Base-by-base conservation (phyloP, 2,888 invertebrate genomes). In the Platerodrilus igneus region DNA sequence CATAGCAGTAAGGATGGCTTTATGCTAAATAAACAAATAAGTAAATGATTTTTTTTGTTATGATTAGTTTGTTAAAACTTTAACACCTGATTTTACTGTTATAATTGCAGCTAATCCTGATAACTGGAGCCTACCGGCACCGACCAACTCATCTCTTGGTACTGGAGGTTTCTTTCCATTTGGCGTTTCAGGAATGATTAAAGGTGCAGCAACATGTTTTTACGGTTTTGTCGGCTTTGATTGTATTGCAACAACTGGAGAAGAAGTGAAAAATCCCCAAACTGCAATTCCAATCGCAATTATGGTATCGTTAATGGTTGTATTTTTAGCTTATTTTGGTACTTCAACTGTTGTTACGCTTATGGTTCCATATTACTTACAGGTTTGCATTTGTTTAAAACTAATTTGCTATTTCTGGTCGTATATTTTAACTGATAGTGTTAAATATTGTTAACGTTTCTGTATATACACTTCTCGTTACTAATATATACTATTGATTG, bases 211-310 rank as follows among this genome's bases (percentile, higher is more conserved):
- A 0, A 82, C 80, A 3, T 89, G 88, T 63, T 94, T 94, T 69
- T 94, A 92, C 63, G 91, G 89, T 3, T 94, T 92, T 60, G 88
- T 94, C 41, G 93, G 93, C 0, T 94, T 94, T 68, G 94, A 94
- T 70, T 86, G 86, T 61, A 89, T 88, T 40, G 87, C 87, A 10
- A 86, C 87, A 0, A 83, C 86, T 8, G 86, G 92, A 4, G 94
- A 94, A 65, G 94, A 95, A 68, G 92, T 88, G 0, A 80, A 79
- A 41, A 83, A 88, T 56, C 93, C 94, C 0, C 84, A 87, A 67
- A 81, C 78, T 68, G 79, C 84, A 3, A 91, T 95, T 45, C 94
- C 94, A 0, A 77, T 92, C 52, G 83, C 91, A 2, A 91, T 95
- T 46, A 80, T 91, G 9, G 71, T 79, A 0, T 91, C 93, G 0